Base-by-base conservation (phyloP, 2,888 invertebrate genomes). In the Dorcus parallelipipedus region DNA sequence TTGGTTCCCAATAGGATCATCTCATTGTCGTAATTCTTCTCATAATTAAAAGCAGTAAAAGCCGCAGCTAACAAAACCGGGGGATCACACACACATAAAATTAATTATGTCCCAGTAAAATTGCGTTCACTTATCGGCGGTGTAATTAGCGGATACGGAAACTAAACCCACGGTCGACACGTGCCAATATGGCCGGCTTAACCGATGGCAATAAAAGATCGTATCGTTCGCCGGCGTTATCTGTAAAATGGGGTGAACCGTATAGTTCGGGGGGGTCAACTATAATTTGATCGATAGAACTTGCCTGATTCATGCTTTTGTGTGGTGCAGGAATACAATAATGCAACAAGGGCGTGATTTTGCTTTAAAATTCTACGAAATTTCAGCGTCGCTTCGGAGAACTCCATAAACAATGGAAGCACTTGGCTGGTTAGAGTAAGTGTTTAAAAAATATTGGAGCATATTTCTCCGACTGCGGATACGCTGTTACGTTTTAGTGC, bases 91-190 rank as follows among this genome's bases (percentile, higher is more conserved):
- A 33, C 26, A 33, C 26, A 33, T 33, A 33, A 33, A 33, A 33
- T 33, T 33, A 33, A 33, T 33, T 33, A 49, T 49, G 14, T 10
- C 17, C 10, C 10, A 38, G 49, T n/a, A 49, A 26, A 39, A 10
- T 38, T 23, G n/a, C 33, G 26, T 50, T 50, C 45, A 9, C 52
- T 43, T 26, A 43, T 52, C 43, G 26, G 41, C 10, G 9, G 33
- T n/a, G 43, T 42, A 52, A 52, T 52, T 52, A 52, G 26, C 52
- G 52, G 43, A 43, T 43, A 42, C 52, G 52, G 52, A 52, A 52
- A 43, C 52, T 43, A 42, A 23, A 40, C 43, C 52, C 26, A 45
- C 45, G 45, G 45, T 23, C 9, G 45, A 20, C 45, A 45, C 45
- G 45, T 23, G 45, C 45, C 45, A 45, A 45, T 23, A 45, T 45